phyloP scores from a whole-genome alignment of 2,113 vertebrate genomes.

The Dendrocopos noguchii region DNA sequence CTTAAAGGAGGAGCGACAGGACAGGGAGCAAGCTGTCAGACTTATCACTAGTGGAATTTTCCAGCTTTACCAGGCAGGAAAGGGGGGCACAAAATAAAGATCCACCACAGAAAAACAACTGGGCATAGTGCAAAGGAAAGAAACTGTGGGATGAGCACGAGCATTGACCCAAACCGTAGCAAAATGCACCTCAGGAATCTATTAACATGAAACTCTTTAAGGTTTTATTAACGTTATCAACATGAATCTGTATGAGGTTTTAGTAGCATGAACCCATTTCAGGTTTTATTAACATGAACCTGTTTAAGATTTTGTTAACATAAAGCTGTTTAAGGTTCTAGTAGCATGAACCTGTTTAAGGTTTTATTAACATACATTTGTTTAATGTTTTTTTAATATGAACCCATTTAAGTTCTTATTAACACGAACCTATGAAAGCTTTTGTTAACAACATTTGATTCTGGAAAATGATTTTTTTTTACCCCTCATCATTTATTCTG shows the following conservation, averaged over 20 bases:
- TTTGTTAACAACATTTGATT: neutral
- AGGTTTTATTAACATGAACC: neutral
- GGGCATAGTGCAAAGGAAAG: neutral
- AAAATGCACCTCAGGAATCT: neutral
- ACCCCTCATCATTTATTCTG: neutral
- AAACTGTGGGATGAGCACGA: neutral
- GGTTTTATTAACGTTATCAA: neutral
- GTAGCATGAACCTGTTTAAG: too few relatives aligned
- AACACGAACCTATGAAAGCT: neutral
- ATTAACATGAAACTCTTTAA: neutral
- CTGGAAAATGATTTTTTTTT: neutral
- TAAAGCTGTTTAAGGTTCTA: too few relatives aligned
- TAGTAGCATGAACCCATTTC: too few relatives aligned
- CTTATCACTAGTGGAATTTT: constrained; percentile 53
- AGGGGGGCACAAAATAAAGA: neutral
- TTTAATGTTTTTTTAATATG: too few relatives aligned
- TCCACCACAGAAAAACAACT: constrained; percentile 1
- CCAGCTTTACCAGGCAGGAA: constrained; percentile 4
- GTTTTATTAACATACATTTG: too few relatives aligned
- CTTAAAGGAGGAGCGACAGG: neutral
- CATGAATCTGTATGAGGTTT: too few relatives aligned
- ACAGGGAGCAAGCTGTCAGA: neutral
- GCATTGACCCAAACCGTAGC: neutral
- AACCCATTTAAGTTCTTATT: too few relatives aligned
- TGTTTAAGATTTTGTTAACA: too few relatives aligned